Base-by-base conservation (phyloP, 2,888 invertebrate species). In the Phlogophora meticulosa region DNA sequence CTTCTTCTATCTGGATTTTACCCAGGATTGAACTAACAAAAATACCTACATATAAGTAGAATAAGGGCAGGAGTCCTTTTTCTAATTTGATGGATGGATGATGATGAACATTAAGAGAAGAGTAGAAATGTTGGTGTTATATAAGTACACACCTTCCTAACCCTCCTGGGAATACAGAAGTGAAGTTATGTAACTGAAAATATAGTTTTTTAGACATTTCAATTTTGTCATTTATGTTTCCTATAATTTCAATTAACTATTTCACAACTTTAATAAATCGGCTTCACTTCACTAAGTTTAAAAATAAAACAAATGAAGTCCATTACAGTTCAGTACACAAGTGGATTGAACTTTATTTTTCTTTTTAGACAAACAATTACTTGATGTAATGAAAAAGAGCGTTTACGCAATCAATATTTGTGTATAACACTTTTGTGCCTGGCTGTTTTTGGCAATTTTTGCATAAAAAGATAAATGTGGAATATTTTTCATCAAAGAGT, bases 291-390 rank as follows among this genome's bases (percentile, higher is more conserved):
- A 67, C 60, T 36, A 57, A 51, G 17, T 63, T 56, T 55, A 32
- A 58, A 81, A 81, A 74, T 49, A 73, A 68, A 61, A 55, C 10
- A 49, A 59, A 56, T 43, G 10, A 51, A 49, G 28, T 62, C 28
- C 11, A 58, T 40, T 59, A 73, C 77, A 77, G 67, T 70, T 53
- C 58, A 74, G 58, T 84, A 74, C 84, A 68, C 84, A 82, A 82
- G 76, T 69, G 28, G 70, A 71, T 24, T 66, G 46, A 34, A 10
- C 17, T 36, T 52, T 67, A 7, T 63, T 71, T 71, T 63, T 62
- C 57, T 51, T 49, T 74, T 36, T 24, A n/a, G 15, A 38, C 4
- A 7, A 7, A 43, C 49, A 72, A 71, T 71, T 60, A 67, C 38
- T 65, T 80, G 15, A 45, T 58, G 28, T 48, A 63, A 45, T 9